Percentiles rank a stretch among this genome's conserved stretches.
Conservation (phyloP, 2,888 invertebrate genomes). For the Aromia moschata region DNA sequence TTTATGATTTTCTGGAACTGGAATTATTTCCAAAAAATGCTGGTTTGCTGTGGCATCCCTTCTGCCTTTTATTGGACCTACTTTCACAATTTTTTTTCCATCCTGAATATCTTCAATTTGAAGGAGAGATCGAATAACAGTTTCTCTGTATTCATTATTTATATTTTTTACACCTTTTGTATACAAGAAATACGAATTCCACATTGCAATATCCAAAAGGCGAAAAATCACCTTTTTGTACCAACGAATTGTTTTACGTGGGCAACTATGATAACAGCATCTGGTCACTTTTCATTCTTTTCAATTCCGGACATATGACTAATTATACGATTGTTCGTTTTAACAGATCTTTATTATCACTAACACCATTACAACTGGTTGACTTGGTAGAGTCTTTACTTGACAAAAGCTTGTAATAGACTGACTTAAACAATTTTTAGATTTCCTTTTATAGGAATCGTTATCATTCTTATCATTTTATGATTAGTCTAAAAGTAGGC, state of each 20-base stretch:
- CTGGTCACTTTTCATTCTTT: not conserved
- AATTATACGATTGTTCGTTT: too few species aligned
- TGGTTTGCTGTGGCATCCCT: not conserved
- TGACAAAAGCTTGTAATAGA: too few species aligned
- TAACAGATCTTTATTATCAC: too few species aligned
- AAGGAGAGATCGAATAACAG: not conserved
- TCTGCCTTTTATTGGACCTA: not conserved
- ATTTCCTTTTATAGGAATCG: too few species aligned
- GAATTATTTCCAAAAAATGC: conserved; percentile 2
- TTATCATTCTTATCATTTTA: too few species aligned
- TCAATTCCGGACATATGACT: conserved; percentile 7
- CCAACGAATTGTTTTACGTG: conserved; percentile 29
- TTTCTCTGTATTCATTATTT: not conserved
- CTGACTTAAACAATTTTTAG: too few species aligned
- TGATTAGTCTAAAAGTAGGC: too few species aligned
- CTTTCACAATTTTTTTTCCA: conserved; percentile 1
- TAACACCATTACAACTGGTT: too few species aligned
- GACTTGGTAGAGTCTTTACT: too few species aligned
- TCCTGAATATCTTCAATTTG: not conserved
- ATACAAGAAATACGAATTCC: conserved; percentile 27
- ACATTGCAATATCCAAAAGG: conserved; percentile 24
- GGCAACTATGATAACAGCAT: conserved; percentile 26
- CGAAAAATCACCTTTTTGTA: conserved; percentile 26
- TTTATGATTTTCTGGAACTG: not conserved
- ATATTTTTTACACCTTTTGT: conserved; percentile 21